Base-by-base conservation (phyloP, 2,888 invertebrate genomes). In the Pandemis heparana region DNA sequence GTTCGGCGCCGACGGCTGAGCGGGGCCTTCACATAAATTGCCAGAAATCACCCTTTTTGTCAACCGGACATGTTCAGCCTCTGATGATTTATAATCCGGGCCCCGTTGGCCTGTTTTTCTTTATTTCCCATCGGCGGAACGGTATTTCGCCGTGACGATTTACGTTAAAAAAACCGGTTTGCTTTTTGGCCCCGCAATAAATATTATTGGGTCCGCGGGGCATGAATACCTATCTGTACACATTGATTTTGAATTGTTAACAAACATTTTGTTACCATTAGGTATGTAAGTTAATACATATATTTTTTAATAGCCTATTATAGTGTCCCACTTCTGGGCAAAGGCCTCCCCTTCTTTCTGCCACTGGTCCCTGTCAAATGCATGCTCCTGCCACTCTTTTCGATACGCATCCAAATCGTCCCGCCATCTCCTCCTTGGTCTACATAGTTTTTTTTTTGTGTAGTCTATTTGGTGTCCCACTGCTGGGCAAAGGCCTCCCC, bases 1-100 rank as follows among this genome's bases (percentile, higher is more conserved):
- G 38, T 8, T 7, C 23, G 23, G 23, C 46, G 43, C 2, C 7
- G 16, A 8, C 63, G 46, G 23, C 46, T 46, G 46, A 63, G 63
- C 63, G 46, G 46, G 23, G 46, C 51, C 9, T 32, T 6, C 48
- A n/a, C 63, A 70, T 74, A 74, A 74, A 74, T 74, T 56, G 16
- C 59, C 7, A 74, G 65, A 63, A 74, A 74, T 74, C 73, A 73
- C 73, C 74, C 74, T 74, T 74, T 74, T 74, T 74, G 74, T 74
- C 74, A 69, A 70, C 69, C 60, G 74, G 74, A 74, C 74, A 61
- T 74, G 74, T 74, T 70, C 69, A 74, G 74, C 59, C 68, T 60
- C 69, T 53, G 46, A 70, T 74, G 74, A 74, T 74, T 74, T 74
- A 74, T 70, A 74, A 61, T 61, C 39, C 48, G 60, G 48, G 39